phyloP scores from a whole-genome alignment of 2,113 vertebrate species.

The Aleadryas rufinucha region DNA sequence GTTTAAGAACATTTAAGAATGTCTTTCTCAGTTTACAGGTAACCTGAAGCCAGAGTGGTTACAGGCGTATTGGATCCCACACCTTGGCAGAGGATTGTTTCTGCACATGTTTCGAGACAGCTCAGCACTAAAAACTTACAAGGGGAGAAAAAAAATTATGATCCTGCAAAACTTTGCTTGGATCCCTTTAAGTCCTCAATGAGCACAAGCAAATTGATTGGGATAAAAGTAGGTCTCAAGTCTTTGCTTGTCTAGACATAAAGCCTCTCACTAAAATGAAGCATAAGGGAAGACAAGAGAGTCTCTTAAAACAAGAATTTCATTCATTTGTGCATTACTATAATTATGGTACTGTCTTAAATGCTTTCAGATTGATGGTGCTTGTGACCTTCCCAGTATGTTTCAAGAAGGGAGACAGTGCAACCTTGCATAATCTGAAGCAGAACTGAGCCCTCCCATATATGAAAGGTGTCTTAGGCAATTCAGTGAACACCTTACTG shows the following conservation, averaged over 20 bases:
- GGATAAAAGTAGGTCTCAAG: not conserved
- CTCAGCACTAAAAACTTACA: not conserved
- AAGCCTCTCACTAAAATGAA: not conserved
- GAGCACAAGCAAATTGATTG: not conserved
- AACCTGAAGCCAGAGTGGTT: not conserved
- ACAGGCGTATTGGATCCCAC: not conserved
- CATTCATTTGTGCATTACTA: not conserved
- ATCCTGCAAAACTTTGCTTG: not conserved
- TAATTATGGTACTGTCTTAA: not conserved
- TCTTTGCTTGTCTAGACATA: not conserved
- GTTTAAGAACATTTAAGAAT: not conserved
- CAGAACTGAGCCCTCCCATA: not conserved
- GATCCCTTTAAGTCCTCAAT: not conserved
- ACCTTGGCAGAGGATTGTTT: not conserved
- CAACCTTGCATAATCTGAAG: not conserved
- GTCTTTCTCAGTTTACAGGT: constrained; percentile 6
- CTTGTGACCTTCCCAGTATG: not conserved
- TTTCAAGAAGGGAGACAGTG: not conserved
- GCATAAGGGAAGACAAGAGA: not conserved
- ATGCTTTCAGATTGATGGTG: not conserved
- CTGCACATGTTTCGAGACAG: not conserved
- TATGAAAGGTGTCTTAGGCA: not conserved
- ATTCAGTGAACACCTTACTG: not conserved
- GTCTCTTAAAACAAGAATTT: not conserved
- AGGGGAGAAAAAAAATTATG: not conserved